Evolutionary conservation across 2,888 invertebrate genomes (phyloP).

Genomic region (Anthrax anthrax): DNA sequence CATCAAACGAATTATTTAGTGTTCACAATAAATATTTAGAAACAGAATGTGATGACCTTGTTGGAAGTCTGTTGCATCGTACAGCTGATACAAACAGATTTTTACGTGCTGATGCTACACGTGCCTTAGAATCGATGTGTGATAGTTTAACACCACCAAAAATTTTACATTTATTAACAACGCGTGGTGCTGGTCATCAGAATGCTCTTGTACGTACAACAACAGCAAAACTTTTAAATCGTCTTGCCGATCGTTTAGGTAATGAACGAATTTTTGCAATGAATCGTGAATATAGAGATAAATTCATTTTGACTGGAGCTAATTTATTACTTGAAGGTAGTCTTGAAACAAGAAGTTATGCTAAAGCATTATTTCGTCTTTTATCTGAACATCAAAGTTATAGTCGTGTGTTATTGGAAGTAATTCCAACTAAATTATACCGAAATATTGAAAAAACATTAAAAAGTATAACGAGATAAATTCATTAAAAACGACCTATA

Average conservation of each 20-base stretch:
- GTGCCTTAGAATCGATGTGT: conserved; percentile 68
- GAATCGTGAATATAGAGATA: conserved; percentile 62
- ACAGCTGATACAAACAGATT: conserved; percentile 91
- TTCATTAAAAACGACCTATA: no score
- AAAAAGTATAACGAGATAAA: conserved; percentile 19
- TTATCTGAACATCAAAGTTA: conserved; percentile 63
- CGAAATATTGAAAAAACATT: conserved; percentile 75
- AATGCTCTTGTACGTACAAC: conserved; percentile 78
- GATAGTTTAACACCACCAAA: conserved; percentile 56
- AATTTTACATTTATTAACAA: conserved; percentile 48
- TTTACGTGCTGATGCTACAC: conserved; percentile 68
- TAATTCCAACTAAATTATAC: conserved; percentile 62
- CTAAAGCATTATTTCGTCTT: conserved; percentile 59
- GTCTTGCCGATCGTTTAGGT: conserved; percentile 59
- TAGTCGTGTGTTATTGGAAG: conserved; percentile 58
- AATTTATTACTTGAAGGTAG: conserved; percentile 75
- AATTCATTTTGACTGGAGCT: conserved; percentile 64
- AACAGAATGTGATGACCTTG: conserved; percentile 76
- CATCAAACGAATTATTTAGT: conserved; percentile 65
- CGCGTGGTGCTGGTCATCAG: conserved; percentile 64
- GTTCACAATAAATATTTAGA: conserved; percentile 43
- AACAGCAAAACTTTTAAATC: conserved; percentile 60
- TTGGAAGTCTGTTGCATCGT: conserved; percentile 65
- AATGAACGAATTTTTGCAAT: conserved; percentile 55
- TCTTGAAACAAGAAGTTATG: conserved; percentile 68